A percentile compares a stretch with the other conserved stretches of the same genome.
Conservation (phyloP, 2,888 invertebrate species). For the Scaptomyza reducta region DNA sequence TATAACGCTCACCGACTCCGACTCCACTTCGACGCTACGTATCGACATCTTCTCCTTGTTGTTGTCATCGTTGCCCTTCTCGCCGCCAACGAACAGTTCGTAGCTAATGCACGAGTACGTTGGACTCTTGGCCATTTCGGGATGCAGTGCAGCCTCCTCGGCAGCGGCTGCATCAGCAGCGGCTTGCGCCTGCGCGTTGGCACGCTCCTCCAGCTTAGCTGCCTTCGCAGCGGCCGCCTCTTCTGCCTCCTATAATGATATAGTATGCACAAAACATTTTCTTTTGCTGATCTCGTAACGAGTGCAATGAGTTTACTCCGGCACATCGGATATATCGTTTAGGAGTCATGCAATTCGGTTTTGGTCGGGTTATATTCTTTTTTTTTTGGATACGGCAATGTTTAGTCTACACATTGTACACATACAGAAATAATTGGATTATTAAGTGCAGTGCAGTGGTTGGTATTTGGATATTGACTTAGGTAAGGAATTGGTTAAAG, state of each 20-base stretch:
- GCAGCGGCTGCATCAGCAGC: slow-evolving; percentile 87
- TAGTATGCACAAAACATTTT: slow-evolving; percentile 34
- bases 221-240: slow-evolving; percentile 89
- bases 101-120: slow-evolving; percentile 97
- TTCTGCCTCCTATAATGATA: slow-evolving; percentile 90
- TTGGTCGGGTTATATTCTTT: too few relatives aligned
- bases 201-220: slow-evolving; percentile 85
- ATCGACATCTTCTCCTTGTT: slow-evolving; percentile 96
- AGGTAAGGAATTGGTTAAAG: neutral
- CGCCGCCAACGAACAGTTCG: slow-evolving; percentile 95
- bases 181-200: slow-evolving; percentile 85
- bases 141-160: slow-evolving; percentile 85
- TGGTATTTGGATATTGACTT: neutral
- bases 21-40: slow-evolving; percentile 93
- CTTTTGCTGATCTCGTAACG: slow-evolving; percentile 37
- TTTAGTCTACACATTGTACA: slow-evolving; percentile 16
- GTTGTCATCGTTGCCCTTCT: slow-evolving; percentile 95
- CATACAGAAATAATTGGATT: slow-evolving; percentile 27
- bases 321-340: slow-evolving; percentile 22
- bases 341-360: too few relatives aligned
- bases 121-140: slow-evolving; percentile 93
- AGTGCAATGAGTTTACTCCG: slow-evolving; percentile 37
- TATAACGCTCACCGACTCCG: slow-evolving; percentile 95
- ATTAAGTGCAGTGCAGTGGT: slow-evolving; percentile 59
- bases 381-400: slow-evolving; percentile 4